Base-by-base conservation (phyloP, 2,888 invertebrate genomes). In the Tiliacea aurago region DNA sequence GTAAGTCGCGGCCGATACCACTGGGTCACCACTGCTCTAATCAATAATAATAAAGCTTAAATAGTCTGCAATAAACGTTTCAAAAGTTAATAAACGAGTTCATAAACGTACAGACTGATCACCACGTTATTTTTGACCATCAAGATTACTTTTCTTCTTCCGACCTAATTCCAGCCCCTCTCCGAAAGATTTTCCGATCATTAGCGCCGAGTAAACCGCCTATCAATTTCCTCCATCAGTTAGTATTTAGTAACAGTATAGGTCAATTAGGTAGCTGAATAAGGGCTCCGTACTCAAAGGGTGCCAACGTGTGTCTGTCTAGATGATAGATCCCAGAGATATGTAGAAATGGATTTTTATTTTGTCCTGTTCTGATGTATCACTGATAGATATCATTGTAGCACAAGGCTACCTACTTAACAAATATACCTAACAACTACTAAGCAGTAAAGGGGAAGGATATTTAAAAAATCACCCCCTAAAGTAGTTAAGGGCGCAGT, bases 201-300 rank as follows among this genome's bases (percentile, higher is more conserved):
- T 78, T 62, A 78, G 61, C 3, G 28, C 13, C 13, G 49, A 56
- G 18, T 10, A 53, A 58, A 10, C 43, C n/a, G 5, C 43, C 23
- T 18, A 53, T 23, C 33, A 55, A 55, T 62, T 47, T 55, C 15
- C 43, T 37, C 20, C 20, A 77, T 59, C 45, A 33, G 28, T 28
- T 28, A 53, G 23, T 23, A 23, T 47, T 59, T 23, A 53, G 41
- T 59, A 15, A 65, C 37, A 53, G 59, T 47, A 15, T 18, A 18
- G 18, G 45, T 37, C 28, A 47, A 55, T 55, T 28, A 53, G 23
- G 23, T 62, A 45, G 53, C 28, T 37, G 20, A 37, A 33, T 33
- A 9, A 23, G 11, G 11, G 23, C 37, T 64, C 47, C 15, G 47
- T n/a, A 55, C 18, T 11, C 15, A 18, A 28, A 28, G 28, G 28